phyloP scores from a whole-genome alignment of 2,888 invertebrate genomes.

The Orthonevra nobilis region DNA sequence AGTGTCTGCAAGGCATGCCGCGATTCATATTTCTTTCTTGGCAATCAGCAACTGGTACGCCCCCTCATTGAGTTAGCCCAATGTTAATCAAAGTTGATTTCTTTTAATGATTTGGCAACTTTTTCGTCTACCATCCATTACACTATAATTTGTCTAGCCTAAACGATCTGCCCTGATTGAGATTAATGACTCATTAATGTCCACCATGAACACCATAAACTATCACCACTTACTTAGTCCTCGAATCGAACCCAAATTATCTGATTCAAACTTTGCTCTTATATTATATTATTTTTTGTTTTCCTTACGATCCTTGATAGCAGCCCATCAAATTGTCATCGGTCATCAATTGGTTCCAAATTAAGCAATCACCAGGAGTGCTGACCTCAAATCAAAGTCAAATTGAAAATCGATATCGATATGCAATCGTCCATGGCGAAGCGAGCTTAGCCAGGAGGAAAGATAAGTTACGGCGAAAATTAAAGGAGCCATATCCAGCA shows the following conservation, averaged over 20 bases:
- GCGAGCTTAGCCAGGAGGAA: neutral
- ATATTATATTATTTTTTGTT: neutral
- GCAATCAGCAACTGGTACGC: no score
- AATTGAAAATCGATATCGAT: constrained; percentile 53
- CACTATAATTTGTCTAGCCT: no score
- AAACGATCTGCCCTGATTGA: no score
- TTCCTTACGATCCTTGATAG: neutral
- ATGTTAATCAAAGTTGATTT: no score
- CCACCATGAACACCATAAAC: neutral
- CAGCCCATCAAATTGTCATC: constrained; percentile 36
- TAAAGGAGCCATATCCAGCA: constrained; percentile 43
- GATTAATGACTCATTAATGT: neutral
- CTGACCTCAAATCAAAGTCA: constrained; percentile 57
- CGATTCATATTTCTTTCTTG: no score
- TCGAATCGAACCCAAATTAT: constrained; percentile 30
- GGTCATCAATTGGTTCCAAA: constrained; percentile 46
- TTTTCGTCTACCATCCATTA: no score
- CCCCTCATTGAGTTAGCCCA: no score
- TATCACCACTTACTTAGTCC: neutral
- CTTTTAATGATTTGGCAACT: no score
- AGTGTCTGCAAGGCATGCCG: no score
- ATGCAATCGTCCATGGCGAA: neutral
- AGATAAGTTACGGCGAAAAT: constrained; percentile 10
- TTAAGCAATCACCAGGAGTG: constrained; percentile 53
- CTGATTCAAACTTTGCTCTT: constrained; percentile 4